Conservation (phyloP, 2,113 vertebrate species). For the Gobio gobio region DNA sequence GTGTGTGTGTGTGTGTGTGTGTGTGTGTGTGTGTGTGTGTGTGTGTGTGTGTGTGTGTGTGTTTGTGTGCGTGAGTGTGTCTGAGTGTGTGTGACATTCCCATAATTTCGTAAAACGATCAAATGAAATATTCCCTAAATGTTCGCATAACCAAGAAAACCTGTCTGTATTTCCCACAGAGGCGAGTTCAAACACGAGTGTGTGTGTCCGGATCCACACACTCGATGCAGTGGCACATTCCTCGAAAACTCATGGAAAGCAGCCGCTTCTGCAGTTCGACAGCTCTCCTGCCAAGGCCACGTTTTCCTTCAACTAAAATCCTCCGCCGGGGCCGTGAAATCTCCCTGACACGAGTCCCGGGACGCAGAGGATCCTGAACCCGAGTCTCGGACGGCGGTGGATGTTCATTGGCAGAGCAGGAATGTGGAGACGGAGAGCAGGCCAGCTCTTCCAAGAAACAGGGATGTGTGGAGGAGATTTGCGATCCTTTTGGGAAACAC, state of each 20-base stretch:
- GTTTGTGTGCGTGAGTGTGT: too few relatives aligned
- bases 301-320: not conserved
- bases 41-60: too few relatives aligned
- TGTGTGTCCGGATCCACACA: too few relatives aligned
- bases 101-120: too few relatives aligned
- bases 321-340: not conserved
- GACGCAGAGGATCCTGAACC: not conserved
- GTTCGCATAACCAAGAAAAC: too few relatives aligned
- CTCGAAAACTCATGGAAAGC: not conserved
- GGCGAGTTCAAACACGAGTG: too few relatives aligned
- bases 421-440: not conserved
- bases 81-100: too few relatives aligned
- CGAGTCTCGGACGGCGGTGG: not conserved
- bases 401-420: not conserved
- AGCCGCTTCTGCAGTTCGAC: not conserved
- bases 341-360: not conserved
- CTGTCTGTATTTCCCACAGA: too few relatives aligned
- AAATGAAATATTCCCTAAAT: too few relatives aligned
- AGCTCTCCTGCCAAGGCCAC: not conserved
- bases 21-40: too few relatives aligned
- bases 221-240: too few relatives aligned
- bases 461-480: not conserved
- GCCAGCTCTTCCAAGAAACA: slow-evolving; percentile 9
- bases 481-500: not conserved
- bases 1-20: too few relatives aligned